Percentiles rank a stretch among this genome's conserved stretches.
phyloP scores from a whole-genome alignment of 2,113 vertebrate species.

The Lasiurus cinereus region DNA sequence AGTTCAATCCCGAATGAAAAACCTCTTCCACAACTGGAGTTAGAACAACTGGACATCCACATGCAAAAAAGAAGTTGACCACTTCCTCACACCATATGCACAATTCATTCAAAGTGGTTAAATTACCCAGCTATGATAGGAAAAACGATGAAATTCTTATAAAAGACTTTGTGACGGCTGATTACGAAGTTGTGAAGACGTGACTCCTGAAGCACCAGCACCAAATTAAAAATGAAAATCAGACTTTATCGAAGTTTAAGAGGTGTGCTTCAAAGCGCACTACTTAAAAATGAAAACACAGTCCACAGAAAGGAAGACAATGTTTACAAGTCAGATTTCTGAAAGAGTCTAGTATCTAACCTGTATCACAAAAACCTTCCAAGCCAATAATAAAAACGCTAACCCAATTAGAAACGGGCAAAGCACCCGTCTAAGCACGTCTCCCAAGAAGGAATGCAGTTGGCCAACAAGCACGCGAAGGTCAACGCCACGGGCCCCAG shows the following conservation, averaged over 20 bases:
- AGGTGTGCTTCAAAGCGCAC: background rate
- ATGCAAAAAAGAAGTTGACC: background rate
- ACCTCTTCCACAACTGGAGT: background rate
- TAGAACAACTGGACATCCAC: background rate
- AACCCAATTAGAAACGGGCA: background rate
- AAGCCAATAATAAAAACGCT: background rate
- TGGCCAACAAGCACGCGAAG: background rate
- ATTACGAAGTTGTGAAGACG: background rate
- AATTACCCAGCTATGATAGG: background rate
- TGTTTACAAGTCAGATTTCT: background rate
- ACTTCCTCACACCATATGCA: background rate
- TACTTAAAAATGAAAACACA: background rate
- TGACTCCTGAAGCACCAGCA: background rate
- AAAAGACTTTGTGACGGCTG: background rate
- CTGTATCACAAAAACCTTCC: background rate
- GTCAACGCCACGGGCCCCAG: background rate
- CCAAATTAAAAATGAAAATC: background rate
- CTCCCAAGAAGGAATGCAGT: background rate
- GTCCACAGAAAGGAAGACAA: background rate
- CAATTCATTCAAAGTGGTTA: conserved; percentile 13
- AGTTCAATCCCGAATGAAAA: background rate
- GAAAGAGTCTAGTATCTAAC: background rate
- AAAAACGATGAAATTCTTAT: background rate
- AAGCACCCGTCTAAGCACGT: background rate
- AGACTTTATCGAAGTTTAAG: background rate